Percentiles rank a stretch among this genome's conserved stretches.
These are phyloP conservation scores for Pterophyllum scalare DNA, from an alignment of 2,113 vertebrate species.

Conservation along the genomic window DNA sequence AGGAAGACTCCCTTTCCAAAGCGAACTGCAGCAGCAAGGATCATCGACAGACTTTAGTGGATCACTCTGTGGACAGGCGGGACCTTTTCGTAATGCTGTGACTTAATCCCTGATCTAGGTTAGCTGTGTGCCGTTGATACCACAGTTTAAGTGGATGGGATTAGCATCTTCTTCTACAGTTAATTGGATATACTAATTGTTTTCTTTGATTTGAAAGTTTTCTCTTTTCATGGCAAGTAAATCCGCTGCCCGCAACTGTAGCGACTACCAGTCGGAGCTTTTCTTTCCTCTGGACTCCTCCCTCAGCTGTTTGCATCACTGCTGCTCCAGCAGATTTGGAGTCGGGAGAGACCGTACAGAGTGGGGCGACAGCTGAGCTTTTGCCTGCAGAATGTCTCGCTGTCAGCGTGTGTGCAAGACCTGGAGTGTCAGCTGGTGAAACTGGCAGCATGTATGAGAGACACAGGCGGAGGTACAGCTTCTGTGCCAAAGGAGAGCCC, in stretches of 20 bases:
- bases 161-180: not conserved
- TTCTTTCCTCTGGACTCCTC: not conserved
- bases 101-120: not conserved
- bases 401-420: not conserved
- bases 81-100: too few relatives aligned
- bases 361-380: not conserved
- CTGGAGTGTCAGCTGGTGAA: not conserved
- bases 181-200: not conserved
- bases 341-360: not conserved
- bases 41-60: not conserved
- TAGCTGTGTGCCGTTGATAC: not conserved
- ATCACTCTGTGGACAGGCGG: not conserved
- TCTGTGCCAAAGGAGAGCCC: constrained; percentile 88
- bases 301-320: not conserved
- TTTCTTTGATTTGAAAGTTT: not conserved
- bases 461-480: constrained; percentile 89
- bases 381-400: not conserved
- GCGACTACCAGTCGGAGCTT: not conserved
- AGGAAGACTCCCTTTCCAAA: constrained; percentile 52
- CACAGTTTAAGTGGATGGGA: not conserved
- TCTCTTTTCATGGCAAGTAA: not conserved
- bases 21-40: constrained; percentile 29
- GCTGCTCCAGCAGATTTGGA: not conserved
- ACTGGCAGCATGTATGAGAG: constrained; percentile 87
- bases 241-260: not conserved